Evolutionary conservation across 2,888 invertebrate species (phyloP).

Genomic region (Netelia melanura): DNA sequence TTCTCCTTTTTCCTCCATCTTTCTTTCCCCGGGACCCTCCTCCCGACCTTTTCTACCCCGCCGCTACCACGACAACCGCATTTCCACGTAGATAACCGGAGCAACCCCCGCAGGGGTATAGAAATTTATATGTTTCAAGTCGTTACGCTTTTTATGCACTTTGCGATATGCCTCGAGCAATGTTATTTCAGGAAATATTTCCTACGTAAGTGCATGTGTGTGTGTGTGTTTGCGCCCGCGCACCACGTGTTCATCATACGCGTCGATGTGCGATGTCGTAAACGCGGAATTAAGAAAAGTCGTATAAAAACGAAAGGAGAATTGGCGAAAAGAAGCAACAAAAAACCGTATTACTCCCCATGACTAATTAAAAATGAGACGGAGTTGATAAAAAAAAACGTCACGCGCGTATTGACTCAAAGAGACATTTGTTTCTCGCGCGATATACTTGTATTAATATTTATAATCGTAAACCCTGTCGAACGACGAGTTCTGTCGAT

Average conservation of each 20-base stretch:
- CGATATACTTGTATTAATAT: neutral
- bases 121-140: constrained; percentile 76
- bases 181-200: constrained; percentile 71
- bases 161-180: constrained; percentile 72
- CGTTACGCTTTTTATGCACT: constrained; percentile 80
- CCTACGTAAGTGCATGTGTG: constrained; percentile 32
- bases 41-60: constrained; percentile 8
- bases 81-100: constrained; percentile 45
- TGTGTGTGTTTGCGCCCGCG: constrained; percentile 8
- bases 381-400: neutral
- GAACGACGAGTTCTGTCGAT: neutral
- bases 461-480: neutral
- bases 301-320: neutral
- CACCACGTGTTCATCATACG: neutral
- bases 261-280: constrained; percentile 2
- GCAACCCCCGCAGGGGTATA: constrained; percentile 60
- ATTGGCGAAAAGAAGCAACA: constrained; percentile 2
- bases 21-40: neutral
- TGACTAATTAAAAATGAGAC: constrained; percentile 28
- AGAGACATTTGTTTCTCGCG: neutral
- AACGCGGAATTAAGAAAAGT: constrained; percentile 45
- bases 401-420: neutral
- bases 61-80: constrained; percentile 57
- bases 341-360: neutral
- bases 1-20: constrained; percentile 58